Conservation (phyloP, 2,113 vertebrate genomes). For the Aphelocoma coerulescens region DNA sequence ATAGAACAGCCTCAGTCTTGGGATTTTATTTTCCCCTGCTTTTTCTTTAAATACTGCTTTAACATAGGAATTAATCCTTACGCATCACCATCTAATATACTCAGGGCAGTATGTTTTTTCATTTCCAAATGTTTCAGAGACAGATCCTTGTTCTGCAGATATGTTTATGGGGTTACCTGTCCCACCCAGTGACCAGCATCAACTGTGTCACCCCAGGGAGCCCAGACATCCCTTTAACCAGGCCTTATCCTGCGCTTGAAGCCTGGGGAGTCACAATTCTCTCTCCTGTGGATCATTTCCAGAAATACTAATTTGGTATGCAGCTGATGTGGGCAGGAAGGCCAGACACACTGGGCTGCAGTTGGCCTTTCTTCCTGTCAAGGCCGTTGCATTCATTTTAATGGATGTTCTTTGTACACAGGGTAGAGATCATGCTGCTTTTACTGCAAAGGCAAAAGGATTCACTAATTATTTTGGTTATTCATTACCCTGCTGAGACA, state of each 20-base stretch:
- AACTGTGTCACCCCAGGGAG: neutral
- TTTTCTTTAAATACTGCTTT: neutral
- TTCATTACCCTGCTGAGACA: neutral
- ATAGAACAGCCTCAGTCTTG: neutral
- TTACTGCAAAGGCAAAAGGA: neutral
- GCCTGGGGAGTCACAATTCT: neutral
- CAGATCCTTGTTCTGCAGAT: neutral
- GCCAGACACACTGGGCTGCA: neutral
- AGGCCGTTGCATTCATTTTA: neutral
- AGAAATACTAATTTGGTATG: neutral
- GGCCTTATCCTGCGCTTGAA: too few species aligned
- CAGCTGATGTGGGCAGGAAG: neutral
- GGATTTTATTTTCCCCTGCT: neutral
- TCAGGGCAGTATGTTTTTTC: neutral
- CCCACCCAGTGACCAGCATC: neutral
- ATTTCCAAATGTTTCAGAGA: neutral
- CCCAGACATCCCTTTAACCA: neutral
- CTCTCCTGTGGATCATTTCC: neutral
- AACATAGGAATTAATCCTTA: neutral
- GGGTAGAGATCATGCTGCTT: neutral
- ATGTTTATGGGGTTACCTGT: neutral
- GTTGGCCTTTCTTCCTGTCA: neutral
- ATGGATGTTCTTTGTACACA: neutral
- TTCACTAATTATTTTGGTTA: neutral
- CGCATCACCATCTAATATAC: neutral